Evolutionary conservation across 2,888 invertebrate species (phyloP).

Genomic region (Fragum whitleyi): DNA sequence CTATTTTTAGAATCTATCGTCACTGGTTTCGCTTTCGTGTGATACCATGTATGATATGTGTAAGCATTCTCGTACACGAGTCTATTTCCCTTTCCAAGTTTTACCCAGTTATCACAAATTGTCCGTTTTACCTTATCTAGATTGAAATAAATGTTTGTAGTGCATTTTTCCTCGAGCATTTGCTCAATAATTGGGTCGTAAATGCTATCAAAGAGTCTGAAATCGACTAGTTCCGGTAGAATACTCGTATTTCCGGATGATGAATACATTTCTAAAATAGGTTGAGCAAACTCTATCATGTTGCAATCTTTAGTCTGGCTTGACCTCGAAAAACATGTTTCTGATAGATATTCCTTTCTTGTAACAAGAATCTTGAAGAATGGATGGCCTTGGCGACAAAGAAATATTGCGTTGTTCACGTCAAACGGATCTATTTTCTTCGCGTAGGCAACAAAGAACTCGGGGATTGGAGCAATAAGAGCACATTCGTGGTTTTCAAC

Average conservation of each 20-base stretch:
- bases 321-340: neutral
- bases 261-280: neutral
- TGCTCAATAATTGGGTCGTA: neutral
- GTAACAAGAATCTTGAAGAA: conserved; percentile 2
- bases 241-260: neutral
- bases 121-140: neutral
- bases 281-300: neutral
- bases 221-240: conserved; percentile 5
- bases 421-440: neutral
- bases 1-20: conserved; percentile 15
- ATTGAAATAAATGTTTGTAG: neutral
- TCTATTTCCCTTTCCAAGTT: neutral
- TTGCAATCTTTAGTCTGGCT: neutral
- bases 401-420: conserved; percentile 8
- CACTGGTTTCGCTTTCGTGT: neutral
- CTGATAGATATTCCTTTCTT: neutral
- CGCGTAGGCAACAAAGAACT: conserved; percentile 11
- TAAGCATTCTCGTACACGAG: neutral
- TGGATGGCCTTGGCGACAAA: neutral
- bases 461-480: neutral
- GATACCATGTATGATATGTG: conserved; percentile 18
- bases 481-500: conserved; percentile 20
- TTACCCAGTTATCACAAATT: conserved; percentile 12
- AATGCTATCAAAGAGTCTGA: neutral
- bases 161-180: neutral